Evolutionary conservation across 1,140 invertebrate genomes (phyloP), one percentile per base, ranked within the genome.

Genomic region (Nebria ingens): DNA sequence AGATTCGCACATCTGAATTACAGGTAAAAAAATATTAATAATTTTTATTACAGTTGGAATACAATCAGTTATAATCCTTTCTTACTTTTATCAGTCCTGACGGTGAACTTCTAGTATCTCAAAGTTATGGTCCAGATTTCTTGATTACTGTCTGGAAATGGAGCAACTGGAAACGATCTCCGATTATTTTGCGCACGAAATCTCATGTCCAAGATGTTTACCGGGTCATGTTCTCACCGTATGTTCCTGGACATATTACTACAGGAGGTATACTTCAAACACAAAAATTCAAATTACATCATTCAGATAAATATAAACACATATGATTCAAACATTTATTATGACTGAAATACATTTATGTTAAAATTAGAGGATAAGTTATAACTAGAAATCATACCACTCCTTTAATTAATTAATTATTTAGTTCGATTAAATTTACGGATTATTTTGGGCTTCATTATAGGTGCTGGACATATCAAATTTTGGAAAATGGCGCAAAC

Each of bases 401-500:
- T n/a, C n/a, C n/a, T n/a, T n/a, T n/a, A n/a, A n/a, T n/a, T n/a
- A n/a, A n/a, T n/a, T n/a, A n/a, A n/a, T n/a, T n/a, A n/a, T n/a
- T n/a, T n/a, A n/a, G n/a, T n/a, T n/a, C n/a, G n/a, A n/a, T n/a
- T n/a, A n/a, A n/a, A n/a, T n/a, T n/a, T n/a, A n/a, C n/a, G n/a
- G n/a, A n/a, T n/a, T n/a, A n/a, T n/a, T n/a, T n/a, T 15, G n/a
- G n/a, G n/a, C n/a, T n/a, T n/a, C n/a, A 51, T 38, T 56, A 58
- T 53, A 81, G 81, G 79, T 53, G 73, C 69, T 0, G 81, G 79
- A 15, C 91, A 94, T 67, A 90, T 95, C 54, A 90, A 89, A 75
- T 92, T 92, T 74, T 95, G 92, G 92, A 93, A 91, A 78, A 92
- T 94, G 82, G 83, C 84, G 0, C 66, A 81, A 60, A 93, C 92